phyloP scores from a whole-genome alignment of 2,113 vertebrate genomes.

The Seriola dumerili region DNA sequence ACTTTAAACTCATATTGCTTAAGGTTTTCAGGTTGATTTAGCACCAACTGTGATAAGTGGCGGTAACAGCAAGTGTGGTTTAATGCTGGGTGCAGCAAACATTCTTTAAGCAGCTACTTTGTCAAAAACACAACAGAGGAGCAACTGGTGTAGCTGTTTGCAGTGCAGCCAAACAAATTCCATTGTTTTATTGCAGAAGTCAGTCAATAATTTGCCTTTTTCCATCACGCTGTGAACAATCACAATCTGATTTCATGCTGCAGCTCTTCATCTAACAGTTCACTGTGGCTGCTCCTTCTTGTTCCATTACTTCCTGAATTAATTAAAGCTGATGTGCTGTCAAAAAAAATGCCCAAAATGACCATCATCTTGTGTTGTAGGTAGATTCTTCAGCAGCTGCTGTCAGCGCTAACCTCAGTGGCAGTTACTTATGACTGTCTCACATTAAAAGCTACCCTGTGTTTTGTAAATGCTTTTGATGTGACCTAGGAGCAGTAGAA shows the following conservation, averaged over 20 bases:
- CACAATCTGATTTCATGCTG: slow-evolving; percentile 2
- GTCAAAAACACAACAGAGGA: background rate
- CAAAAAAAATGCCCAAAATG: background rate
- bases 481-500: background rate
- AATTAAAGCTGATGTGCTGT: background rate
- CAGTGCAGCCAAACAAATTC: background rate
- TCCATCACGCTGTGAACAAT: background rate
- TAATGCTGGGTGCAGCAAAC: background rate
- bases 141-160: background rate
- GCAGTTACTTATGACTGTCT: background rate
- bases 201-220: background rate
- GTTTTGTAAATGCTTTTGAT: background rate
- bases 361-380: background rate
- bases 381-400: background rate
- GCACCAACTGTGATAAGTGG: background rate
- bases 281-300: background rate
- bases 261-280: background rate
- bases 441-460: background rate
- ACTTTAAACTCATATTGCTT: background rate
- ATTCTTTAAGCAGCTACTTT: background rate
- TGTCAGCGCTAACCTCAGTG: background rate
- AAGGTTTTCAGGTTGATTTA: background rate
- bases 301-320: background rate
- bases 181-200: background rate
- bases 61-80: background rate